Conservation (phyloP, 2,797 vertebrate genomes). For the Avahi laniger region DNA sequence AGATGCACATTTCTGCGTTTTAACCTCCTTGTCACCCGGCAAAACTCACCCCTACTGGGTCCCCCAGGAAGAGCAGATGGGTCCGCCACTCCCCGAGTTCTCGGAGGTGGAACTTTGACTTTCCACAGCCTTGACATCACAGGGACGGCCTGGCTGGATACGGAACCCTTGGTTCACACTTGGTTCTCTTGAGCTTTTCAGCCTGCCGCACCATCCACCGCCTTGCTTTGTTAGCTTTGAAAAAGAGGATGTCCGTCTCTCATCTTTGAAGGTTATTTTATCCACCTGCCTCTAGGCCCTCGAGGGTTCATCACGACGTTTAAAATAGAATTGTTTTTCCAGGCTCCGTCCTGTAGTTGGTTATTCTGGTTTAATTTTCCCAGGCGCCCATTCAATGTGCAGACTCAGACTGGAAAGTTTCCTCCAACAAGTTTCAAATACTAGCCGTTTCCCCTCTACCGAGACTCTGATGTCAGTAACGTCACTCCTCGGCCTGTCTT, state of each 20-base stretch:
- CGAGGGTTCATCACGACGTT: rapidly evolving
- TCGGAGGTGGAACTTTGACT: not conserved
- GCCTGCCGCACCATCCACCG: no score
- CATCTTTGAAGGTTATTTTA: no score
- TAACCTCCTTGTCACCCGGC: no score
- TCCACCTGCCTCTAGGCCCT: not conserved
- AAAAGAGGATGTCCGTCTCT: no score
- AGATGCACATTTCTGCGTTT: not conserved
- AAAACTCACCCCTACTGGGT: not conserved
- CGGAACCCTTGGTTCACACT: rapidly evolving
- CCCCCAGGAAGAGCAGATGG: not conserved
- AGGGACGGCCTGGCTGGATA: not conserved
- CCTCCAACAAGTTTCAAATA: not conserved
- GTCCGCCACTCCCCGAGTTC: not conserved
- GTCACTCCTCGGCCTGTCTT: not conserved
- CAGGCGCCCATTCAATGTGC: no score
- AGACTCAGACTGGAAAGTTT: not conserved
- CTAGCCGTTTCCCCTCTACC: not conserved
- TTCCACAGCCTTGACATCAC: not conserved
- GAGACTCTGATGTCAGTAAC: no score
- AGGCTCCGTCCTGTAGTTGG: not conserved
- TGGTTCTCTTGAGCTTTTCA: no score
- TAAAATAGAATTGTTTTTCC: rapidly evolving
- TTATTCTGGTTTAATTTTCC: not conserved
- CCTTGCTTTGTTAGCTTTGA: no score